Base-by-base conservation (phyloP, 2,888 invertebrate genomes). In the Archips crataeganus region DNA sequence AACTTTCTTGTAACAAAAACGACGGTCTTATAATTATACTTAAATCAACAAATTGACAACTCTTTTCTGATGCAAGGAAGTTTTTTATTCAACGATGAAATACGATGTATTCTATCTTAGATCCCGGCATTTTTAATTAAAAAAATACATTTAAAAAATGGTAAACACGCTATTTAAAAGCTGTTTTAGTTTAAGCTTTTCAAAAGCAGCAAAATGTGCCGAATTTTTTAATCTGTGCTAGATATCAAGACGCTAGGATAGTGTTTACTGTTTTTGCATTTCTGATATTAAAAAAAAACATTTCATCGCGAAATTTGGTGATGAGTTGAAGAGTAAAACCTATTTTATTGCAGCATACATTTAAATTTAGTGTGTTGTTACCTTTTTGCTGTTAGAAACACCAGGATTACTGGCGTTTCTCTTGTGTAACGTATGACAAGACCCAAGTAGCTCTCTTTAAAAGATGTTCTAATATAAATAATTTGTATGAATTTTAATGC, bases 131-230 rank as follows among this genome's bases (percentile, higher is more conserved):
- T 63, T 8, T n/a, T 45, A n/a, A 1, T 62, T 42, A 10, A 23
- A 10, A 23, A 51, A 9, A 34, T n/a, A 23, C 23, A 11, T 11
- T 47, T 13, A 9, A 42, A 23, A 42, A 62, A 47, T 49, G 13
- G 51, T 11, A 8, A 13, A 60, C 42, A 42, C 15, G 59, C 36
- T 3, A 11, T 39, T 10, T 23, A 57, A 39, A 63, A 62, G 13
- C 13, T 57, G 15, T 54, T 73, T 68, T 39, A 67, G 23, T 67
- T 11, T 59, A 63, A 68, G 68, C 47, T 68, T 63, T 68, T 39
- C 15, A 45, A 68, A 54, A 68, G 57, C 70, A 64, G 68, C 63
- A 49, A 61, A 5, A 47, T 57, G 68, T 63, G 68, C 68, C 68
- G 68, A 73, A 65, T 71, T 59, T 68, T 62, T 42, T 39, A 51